Base-by-base conservation (phyloP, 2,797 vertebrate genomes). In the Cossypha caffra region DNA sequence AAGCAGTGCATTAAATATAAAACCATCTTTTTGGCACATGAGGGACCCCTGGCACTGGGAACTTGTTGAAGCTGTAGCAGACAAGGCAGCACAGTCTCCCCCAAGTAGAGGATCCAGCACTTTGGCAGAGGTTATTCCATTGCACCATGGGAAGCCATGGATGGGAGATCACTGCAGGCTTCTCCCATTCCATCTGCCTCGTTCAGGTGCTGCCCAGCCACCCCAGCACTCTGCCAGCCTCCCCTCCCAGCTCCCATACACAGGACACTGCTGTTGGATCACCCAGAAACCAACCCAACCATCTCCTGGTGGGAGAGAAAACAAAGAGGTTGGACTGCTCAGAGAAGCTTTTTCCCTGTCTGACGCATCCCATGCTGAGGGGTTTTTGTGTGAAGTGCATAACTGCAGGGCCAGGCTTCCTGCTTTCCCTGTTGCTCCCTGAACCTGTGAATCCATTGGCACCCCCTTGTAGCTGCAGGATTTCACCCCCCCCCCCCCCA, bases 391-490 rank as follows among this genome's bases (percentile, higher is more conserved):
- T 8, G 31, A 51, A 81, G 6, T 5, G 13, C 6, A 1, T 2
- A 8, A 28, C 15, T 40, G 5, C 48, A 38, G 48, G 66, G 33
- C 55, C 63, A 62, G 80, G 40, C 54, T 75, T 31, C 19, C 20
- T 3, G 0, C 8, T 67, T 71, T n/a, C 11, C n/a, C 78, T 35
- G 50, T 4, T 63, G 38, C 24, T 55, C 55, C 63, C 42, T 88
- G 73, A 57, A 63, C 24, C 29, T 5, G 1, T 0, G 3, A 25
- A 58, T 18, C 42, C 69, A 24, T 5, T 45, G 40, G 35, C 48
- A 73, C 15, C 25, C 7, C 0, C 0, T 0, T 24, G 40, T 1
- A 50, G 28, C 40, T 26, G 74, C 2, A 3, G 63, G 20, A 54
- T 82, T 88, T 85, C 77, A 43, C 25, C 61, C 64, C 8, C 57